phyloP scores from a whole-genome alignment of 2,113 vertebrate genomes.

The Nipponia nippon region DNA sequence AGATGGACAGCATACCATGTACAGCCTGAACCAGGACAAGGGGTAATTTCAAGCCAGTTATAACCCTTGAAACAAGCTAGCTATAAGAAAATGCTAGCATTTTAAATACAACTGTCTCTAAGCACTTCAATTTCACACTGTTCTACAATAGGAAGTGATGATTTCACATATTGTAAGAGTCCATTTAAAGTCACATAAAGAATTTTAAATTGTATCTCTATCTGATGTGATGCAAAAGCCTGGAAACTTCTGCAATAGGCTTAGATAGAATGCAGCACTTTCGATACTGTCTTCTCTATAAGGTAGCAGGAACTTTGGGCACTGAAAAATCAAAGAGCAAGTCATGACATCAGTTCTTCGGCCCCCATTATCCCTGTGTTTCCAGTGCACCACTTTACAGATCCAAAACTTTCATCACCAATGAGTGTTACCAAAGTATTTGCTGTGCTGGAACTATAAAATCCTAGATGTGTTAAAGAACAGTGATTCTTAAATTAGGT shows the following conservation, averaged over 20 bases:
- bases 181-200: not conserved
- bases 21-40: not conserved
- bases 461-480: not conserved
- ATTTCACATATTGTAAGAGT: not conserved
- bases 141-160: not conserved
- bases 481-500: not conserved
- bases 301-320: fast-evolving
- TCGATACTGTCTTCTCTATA: not conserved
- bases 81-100: not conserved
- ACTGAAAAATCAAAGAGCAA: not conserved
- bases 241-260: not conserved
- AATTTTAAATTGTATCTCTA: not conserved
- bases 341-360: not conserved
- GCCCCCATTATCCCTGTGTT: not conserved
- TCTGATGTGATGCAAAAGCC: not conserved
- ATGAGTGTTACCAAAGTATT: not conserved
- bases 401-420: not conserved
- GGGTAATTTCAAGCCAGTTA: not conserved
- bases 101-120: not conserved
- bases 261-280: not conserved
- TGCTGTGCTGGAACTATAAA: not conserved
- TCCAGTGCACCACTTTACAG: not conserved
- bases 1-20: not conserved
- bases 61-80: not conserved
- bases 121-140: not conserved